Evolutionary conservation across 2,113 vertebrate species (phyloP).

Genomic region (Centrocercus urophasianus): DNA sequence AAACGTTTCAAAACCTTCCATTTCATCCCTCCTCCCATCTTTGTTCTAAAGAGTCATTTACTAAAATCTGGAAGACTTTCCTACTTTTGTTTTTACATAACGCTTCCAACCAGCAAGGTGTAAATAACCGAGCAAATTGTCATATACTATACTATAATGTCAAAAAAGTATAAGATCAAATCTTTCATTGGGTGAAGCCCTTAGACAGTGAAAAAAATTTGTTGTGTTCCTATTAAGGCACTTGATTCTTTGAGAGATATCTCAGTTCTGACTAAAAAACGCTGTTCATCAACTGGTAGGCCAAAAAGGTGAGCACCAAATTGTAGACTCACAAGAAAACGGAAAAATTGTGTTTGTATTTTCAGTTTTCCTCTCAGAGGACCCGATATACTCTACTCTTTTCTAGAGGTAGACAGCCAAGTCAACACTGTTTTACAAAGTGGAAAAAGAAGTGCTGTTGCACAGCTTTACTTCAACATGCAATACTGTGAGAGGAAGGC

Average conservation of each 20-base stretch:
- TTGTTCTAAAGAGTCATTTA: neutral
- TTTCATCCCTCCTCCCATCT: neutral
- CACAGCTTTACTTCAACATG: neutral
- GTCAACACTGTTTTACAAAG: neutral
- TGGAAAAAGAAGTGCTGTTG: accelerated
- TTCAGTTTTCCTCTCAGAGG: neutral
- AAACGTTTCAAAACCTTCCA: neutral
- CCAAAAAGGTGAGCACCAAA: neutral
- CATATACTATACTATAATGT: neutral
- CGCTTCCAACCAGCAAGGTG: neutral
- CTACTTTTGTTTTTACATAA: neutral
- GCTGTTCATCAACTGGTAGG: neutral
- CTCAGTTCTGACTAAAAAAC: neutral
- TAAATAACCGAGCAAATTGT: neutral
- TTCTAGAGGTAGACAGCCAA: neutral
- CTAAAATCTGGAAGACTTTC: neutral
- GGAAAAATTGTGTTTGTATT: neutral
- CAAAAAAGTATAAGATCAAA: neutral
- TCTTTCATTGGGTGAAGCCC: neutral
- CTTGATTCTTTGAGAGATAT: neutral
- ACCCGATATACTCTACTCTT: neutral
- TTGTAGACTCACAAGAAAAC: neutral
- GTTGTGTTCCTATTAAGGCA: neutral
- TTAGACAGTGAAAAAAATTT: neutral
- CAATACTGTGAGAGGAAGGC: accelerated